Evolutionary conservation across 2,888 invertebrate species (phyloP).

Genomic region (Drosophila cognata): DNA sequence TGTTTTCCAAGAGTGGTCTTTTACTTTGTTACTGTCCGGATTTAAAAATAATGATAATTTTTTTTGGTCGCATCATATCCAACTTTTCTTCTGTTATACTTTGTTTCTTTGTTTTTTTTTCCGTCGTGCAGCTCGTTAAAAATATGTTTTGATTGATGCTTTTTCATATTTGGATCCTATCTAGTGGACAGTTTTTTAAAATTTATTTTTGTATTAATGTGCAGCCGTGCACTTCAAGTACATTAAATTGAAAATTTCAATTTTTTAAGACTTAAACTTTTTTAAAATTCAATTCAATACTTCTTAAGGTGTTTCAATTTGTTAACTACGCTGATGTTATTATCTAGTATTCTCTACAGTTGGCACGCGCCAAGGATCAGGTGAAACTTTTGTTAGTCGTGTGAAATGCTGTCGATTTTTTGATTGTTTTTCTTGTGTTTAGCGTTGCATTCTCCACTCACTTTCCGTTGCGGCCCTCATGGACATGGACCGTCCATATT

Average conservation of each 20-base stretch:
- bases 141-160: slow-evolving; percentile 88
- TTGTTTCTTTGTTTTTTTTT: slow-evolving; percentile 56
- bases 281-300: not conserved
- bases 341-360: slow-evolving; percentile 82
- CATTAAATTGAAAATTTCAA: not conserved
- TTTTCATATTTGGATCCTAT: slow-evolving; percentile 89
- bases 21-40: slow-evolving; percentile 20
- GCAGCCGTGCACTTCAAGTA: not conserved
- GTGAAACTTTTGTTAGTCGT: slow-evolving; percentile 93
- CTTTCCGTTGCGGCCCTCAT: slow-evolving; percentile 91
- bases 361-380: slow-evolving; percentile 91
- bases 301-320: not conserved
- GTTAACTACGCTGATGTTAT: not conserved
- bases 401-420: slow-evolving; percentile 93
- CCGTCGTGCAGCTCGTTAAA: slow-evolving; percentile 88
- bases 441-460: slow-evolving; percentile 87
- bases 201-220: not conserved
- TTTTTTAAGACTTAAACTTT: not conserved
- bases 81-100: not conserved
- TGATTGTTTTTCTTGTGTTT: slow-evolving; percentile 89
- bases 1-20: not conserved
- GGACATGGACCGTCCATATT: not conserved
- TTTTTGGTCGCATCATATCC: not conserved
- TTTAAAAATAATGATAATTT: not conserved
- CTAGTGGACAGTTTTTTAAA: slow-evolving; percentile 87